Conservation (phyloP, 2,797 vertebrate genomes). For the Sebastes taczanowskii region DNA sequence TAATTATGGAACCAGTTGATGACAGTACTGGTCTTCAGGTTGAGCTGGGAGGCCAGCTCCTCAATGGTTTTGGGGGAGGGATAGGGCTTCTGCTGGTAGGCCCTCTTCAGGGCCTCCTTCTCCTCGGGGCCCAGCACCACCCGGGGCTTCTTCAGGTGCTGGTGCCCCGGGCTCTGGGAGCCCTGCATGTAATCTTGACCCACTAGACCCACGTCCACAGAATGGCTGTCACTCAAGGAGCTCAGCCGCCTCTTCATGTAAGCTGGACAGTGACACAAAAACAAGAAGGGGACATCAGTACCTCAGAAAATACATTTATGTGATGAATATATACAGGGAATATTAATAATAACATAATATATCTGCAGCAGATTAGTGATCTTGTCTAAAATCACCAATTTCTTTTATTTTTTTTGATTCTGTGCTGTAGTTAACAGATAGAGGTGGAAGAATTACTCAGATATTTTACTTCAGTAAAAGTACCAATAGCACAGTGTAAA, state of each 20-base stretch:
- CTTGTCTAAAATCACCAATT: background rate
- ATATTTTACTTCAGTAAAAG: too few species aligned
- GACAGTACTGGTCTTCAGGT: constrained; percentile 99
- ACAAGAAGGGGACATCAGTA: background rate
- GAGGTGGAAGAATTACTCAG: too few species aligned
- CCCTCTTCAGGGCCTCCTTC: constrained; percentile 94
- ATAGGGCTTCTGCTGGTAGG: constrained; percentile 99
- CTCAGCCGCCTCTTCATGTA: constrained; percentile 97
- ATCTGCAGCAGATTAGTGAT: background rate
- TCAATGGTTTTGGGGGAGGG: constrained; percentile 99
- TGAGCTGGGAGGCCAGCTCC: constrained; percentile 98
- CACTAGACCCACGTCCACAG: constrained; percentile 83
- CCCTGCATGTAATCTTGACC: constrained; percentile 90
- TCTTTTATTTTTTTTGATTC: accelerated
- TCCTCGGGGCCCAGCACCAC: constrained; percentile 96
- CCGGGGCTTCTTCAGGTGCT: constrained; percentile 96
- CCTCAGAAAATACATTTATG: background rate
- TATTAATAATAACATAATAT: background rate
- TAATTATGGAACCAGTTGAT: constrained; percentile 99
- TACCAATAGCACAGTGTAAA: too few species aligned
- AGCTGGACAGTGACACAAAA: constrained; percentile 79
- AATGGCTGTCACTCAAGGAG: constrained; percentile 92
- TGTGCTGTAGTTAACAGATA: background rate
- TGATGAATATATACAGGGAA: background rate
- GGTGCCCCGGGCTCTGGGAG: constrained; percentile 89